A percentile compares a stretch with the other conserved stretches of the same genome.
Evolutionary conservation across 2,888 invertebrate species (phyloP).

Genomic region (Agrochola circellaris): DNA sequence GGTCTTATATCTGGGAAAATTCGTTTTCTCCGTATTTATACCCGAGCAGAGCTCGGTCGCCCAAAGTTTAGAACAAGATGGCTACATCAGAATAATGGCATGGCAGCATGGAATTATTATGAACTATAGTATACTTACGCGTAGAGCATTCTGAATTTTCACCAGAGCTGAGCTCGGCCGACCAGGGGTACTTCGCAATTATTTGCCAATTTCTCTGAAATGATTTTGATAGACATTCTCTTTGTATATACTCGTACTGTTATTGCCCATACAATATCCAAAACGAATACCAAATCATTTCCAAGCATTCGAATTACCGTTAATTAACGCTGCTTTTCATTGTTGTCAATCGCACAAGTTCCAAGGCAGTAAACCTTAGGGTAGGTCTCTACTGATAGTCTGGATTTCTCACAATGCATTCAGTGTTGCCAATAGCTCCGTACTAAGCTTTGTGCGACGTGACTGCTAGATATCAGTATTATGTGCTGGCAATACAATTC

Average conservation of each 20-base stretch:
- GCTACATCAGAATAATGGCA: no score
- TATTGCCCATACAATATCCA: not conserved
- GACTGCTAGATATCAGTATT: conserved; percentile 42
- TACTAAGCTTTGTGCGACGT: conserved; percentile 39
- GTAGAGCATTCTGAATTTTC: no score
- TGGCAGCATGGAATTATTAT: no score
- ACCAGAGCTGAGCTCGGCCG: no score
- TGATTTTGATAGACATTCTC: not conserved
- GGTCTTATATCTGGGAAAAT: no score
- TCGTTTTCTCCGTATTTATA: no score
- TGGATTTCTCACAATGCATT: conserved; percentile 29
- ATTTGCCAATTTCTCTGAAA: not conserved
- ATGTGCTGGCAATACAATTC: conserved; percentile 21
- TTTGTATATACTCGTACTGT: not conserved
- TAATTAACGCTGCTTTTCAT: not conserved
- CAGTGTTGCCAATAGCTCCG: conserved; percentile 43
- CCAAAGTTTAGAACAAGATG: no score
- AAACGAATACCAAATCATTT: not conserved
- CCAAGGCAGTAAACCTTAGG: conserved; percentile 10
- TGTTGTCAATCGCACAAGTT: conserved; percentile 22
- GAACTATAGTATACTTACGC: no score
- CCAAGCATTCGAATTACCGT: not conserved
- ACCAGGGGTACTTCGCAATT: not conserved
- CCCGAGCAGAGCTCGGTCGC: no score
- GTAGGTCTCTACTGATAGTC: conserved; percentile 4